Conservation (phyloP, 2,113 vertebrate species). For the Herpailurus yagouaroundi region DNA sequence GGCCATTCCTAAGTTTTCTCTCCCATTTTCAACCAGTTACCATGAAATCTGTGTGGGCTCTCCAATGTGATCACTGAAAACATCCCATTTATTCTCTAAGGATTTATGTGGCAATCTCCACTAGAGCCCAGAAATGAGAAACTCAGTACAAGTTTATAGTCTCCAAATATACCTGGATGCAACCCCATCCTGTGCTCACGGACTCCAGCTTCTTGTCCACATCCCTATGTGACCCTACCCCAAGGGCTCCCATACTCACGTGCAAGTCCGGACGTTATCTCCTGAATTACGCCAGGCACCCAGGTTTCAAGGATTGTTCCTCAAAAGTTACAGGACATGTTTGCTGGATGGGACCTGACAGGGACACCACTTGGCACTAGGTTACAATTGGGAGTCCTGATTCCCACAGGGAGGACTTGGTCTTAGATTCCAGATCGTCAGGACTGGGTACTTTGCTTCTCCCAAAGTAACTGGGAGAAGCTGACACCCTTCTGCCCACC, state of each 20-base stretch:
- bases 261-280: not conserved
- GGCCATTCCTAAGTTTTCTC: not conserved
- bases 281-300: no score
- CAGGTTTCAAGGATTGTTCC: not conserved
- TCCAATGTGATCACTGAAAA: no score
- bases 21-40: not conserved
- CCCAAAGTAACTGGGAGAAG: not conserved
- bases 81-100: not conserved
- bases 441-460: no score
- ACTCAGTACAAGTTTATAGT: not conserved
- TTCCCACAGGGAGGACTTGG: rapidly evolving
- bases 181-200: not conserved
- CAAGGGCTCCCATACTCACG: no score
- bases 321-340: not conserved
- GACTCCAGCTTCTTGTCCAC: not conserved
- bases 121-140: not conserved
- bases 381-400: not conserved
- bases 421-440: not conserved
- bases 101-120: not conserved
- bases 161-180: not conserved
- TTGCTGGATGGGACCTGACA: not conserved
- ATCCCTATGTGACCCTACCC: no score
- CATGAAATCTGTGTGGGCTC: not conserved
- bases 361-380: not conserved
- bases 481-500: not conserved